Percentiles rank a stretch among this genome's conserved stretches.
phyloP scores from a whole-genome alignment of 2,888 invertebrate genomes.

The Norana najaformis region DNA sequence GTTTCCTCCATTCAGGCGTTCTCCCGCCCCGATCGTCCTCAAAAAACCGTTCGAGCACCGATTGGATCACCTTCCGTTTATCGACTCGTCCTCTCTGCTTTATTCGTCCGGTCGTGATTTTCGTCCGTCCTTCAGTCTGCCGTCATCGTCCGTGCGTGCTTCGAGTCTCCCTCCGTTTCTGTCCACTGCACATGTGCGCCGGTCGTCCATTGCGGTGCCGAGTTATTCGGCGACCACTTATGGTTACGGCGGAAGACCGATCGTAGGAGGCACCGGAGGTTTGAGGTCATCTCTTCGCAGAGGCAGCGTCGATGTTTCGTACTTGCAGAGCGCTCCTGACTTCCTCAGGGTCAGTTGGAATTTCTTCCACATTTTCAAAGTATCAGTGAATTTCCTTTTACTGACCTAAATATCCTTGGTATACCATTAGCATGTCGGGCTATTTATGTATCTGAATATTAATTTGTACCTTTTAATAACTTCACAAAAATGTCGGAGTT shows the following conservation, averaged over 20 bases:
- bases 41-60: neutral
- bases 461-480: neutral
- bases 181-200: neutral
- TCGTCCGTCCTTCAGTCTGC: neutral
- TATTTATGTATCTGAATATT: neutral
- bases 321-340: neutral
- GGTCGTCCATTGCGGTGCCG: neutral
- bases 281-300: constrained; percentile 20
- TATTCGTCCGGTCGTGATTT: neutral
- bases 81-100: neutral
- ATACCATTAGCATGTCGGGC: neutral
- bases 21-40: neutral
- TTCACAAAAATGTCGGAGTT: neutral
- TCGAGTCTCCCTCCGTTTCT: neutral
- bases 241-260: neutral
- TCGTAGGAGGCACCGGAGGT: neutral
- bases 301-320: constrained; percentile 23
- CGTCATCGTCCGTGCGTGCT: neutral
- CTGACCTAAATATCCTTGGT: neutral
- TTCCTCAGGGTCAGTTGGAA: neutral
- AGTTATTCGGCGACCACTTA: neutral
- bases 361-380: neutral
- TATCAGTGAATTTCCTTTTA: neutral
- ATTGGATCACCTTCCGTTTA: neutral
- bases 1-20: neutral